Evolutionary conservation across 2,797 vertebrate genomes (phyloP).

Genomic region (Danio jaintianensis): DNA sequence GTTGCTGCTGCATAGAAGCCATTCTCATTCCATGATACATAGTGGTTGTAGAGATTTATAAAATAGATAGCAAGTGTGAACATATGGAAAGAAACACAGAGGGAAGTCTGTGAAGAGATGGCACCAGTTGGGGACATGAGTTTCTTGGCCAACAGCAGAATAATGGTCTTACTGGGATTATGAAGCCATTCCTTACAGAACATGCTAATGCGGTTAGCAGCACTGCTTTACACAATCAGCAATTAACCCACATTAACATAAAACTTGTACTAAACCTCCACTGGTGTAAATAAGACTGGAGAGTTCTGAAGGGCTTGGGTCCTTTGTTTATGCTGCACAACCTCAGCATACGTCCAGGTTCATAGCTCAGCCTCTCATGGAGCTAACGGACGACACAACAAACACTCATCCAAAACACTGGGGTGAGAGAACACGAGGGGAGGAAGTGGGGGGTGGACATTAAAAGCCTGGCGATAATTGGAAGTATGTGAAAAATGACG

Average conservation of each 20-base stretch:
- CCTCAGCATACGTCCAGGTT: conserved; percentile 40
- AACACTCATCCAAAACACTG: conserved; percentile 59
- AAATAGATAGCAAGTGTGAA: neutral
- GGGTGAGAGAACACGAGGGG: conserved; percentile 23
- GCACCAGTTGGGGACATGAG: conserved; percentile 49
- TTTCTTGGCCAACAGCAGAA: conserved; percentile 75
- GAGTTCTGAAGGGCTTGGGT: neutral
- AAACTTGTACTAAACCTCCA: conserved; percentile 66
- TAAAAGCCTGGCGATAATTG: conserved; percentile 89
- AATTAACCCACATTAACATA: conserved; percentile 77
- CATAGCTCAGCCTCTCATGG: conserved; percentile 1
- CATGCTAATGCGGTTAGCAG: conserved; percentile 69
- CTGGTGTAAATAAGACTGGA: conserved; percentile 27
- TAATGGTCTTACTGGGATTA: conserved; percentile 81
- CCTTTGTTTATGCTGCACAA: conserved; percentile 17
- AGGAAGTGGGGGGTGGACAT: conserved; percentile 75
- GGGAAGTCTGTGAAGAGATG: conserved; percentile 66
- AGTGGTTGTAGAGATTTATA: neutral
- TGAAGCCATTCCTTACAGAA: conserved; percentile 75
- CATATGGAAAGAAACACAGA: conserved; percentile 64
- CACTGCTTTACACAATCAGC: conserved; percentile 71
- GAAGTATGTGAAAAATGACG: conserved; percentile 99
- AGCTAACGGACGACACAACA: conserved; percentile 67
- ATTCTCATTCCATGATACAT: no score
- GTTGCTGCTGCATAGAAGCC: neutral